These are phyloP conservation scores for Ephialtes manifestator DNA, from an alignment of 2,888 invertebrate genomes.

Conservation along the genomic window DNA sequence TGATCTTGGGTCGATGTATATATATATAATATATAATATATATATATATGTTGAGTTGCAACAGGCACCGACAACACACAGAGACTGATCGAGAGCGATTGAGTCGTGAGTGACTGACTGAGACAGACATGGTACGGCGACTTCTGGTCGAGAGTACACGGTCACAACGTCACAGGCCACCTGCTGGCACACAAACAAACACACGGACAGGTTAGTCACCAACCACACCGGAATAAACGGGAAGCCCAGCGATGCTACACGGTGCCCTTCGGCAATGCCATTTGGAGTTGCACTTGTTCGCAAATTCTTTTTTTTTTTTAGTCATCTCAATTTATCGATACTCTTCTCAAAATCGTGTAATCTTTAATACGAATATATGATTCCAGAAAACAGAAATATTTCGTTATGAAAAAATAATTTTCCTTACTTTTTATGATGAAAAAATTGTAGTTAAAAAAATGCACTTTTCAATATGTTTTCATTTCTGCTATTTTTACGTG, in stretches of 20 bases:
- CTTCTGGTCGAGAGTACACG: constrained; percentile 84
- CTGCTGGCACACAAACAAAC: constrained; percentile 86
- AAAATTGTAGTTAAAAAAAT: no score
- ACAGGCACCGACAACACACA: constrained; percentile 82
- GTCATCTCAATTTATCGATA: background rate
- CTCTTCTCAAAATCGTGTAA: no score
- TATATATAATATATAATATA: constrained; percentile 15
- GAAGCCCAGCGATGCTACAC: constrained; percentile 56
- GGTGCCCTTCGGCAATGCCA: constrained; percentile 6
- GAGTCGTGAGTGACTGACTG: constrained; percentile 79
- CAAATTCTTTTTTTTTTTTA: background rate
- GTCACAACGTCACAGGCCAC: constrained; percentile 86
- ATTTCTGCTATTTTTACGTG: no score
- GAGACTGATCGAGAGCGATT: constrained; percentile 78
- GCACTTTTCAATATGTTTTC: no score
- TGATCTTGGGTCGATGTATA: constrained; percentile 48
- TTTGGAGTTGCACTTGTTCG: constrained; percentile 2
- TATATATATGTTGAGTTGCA: constrained; percentile 66
- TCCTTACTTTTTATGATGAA: no score
- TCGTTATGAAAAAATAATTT: no score
- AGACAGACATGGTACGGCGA: constrained; percentile 86
- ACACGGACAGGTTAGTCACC: constrained; percentile 86
- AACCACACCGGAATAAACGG: constrained; percentile 82
- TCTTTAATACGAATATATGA: no score
- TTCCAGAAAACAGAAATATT: no score